phyloP scores from a whole-genome alignment of 2,888 invertebrate genomes.

The Adela reaumurella region DNA sequence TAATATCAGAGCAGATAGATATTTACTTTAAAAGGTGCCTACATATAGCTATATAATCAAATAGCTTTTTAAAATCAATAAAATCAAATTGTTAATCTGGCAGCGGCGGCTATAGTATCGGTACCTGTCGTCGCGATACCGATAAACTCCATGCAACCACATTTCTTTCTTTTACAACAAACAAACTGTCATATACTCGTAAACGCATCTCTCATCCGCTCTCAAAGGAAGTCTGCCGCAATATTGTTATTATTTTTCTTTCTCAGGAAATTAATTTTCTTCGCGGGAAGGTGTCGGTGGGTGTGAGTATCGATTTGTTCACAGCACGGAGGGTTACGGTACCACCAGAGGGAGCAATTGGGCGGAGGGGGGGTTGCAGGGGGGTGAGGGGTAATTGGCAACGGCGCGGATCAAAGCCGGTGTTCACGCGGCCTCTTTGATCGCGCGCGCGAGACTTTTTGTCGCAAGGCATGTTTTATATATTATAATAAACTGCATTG shows the following conservation, averaged over 20 bases:
- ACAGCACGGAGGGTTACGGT: conserved; percentile 1
- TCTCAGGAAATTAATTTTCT: conserved; percentile 54
- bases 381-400: conserved; percentile 34
- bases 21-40: too few relatives aligned
- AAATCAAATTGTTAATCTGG: too few relatives aligned
- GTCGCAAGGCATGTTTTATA: conserved; percentile 22
- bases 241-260: conserved; percentile 18
- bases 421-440: conserved; percentile 38
- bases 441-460: conserved; percentile 31
- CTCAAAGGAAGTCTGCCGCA: not conserved
- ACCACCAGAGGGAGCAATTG: too few relatives aligned
- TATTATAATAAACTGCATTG: not conserved
- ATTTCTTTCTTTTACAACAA: too few relatives aligned
- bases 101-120: too few relatives aligned
- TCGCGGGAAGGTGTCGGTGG: conserved; percentile 10
- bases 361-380: conserved; percentile 3
- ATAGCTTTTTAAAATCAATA: too few relatives aligned
- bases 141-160: too few relatives aligned
- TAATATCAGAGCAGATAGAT: too few relatives aligned
- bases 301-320: not conserved
- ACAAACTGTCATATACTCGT: too few relatives aligned
- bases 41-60: too few relatives aligned
- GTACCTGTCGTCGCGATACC: too few relatives aligned
- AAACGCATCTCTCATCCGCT: too few relatives aligned
- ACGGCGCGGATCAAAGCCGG: conserved; percentile 31